Evolutionary conservation across 2,888 invertebrate genomes (phyloP).

Genomic region (Philopedon plagiatum): DNA sequence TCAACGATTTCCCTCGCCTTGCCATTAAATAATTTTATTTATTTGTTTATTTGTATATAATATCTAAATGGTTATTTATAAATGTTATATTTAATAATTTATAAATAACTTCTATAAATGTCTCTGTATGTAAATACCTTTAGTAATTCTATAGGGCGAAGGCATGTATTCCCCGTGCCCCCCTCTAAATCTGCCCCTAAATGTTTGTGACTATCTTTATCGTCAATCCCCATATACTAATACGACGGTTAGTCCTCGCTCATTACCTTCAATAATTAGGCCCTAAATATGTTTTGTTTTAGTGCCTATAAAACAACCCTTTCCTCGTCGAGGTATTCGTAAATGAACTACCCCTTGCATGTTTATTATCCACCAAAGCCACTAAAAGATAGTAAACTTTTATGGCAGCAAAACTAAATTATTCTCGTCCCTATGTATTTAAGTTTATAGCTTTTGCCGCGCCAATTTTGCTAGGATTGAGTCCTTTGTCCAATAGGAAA

Average conservation of each 20-base stretch:
- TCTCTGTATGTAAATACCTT: too few species aligned
- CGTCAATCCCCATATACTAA: too few species aligned
- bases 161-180: too few species aligned
- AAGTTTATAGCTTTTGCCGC: slow-evolving; percentile 7
- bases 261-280: neutral
- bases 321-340: neutral
- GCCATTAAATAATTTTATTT: too few species aligned
- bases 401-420: neutral
- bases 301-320: slow-evolving; percentile 4
- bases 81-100: too few species aligned
- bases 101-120: too few species aligned
- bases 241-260: neutral
- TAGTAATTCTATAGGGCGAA: too few species aligned
- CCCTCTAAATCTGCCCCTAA: too few species aligned
- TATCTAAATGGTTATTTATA: too few species aligned
- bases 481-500: neutral
- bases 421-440: slow-evolving; percentile 8
- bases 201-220: too few species aligned
- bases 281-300: slow-evolving; percentile 4
- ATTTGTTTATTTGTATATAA: too few species aligned
- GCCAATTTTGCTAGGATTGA: neutral
- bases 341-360: slow-evolving; percentile 17
- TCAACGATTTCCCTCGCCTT: too few species aligned
- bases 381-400: slow-evolving; percentile 19
- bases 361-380: slow-evolving; percentile 20